Percentiles rank a stretch among this genome's conserved stretches.
phyloP scores from a whole-genome alignment of 2,888 invertebrate species.

The Cacoxenus indagator region DNA sequence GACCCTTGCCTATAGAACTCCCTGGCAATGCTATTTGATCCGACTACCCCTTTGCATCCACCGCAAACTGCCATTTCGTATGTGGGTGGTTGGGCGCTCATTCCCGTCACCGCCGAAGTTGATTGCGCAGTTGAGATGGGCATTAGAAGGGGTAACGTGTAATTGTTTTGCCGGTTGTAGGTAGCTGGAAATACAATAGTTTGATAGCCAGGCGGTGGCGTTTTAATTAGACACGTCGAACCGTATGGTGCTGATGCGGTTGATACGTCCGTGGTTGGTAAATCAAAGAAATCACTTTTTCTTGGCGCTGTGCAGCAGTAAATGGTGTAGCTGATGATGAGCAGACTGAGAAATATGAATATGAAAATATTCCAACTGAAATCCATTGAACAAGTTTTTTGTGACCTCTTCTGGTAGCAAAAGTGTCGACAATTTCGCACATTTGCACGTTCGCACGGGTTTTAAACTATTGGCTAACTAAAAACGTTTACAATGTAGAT shows the following conservation, averaged over 20 bases:
- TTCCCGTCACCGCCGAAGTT: background rate
- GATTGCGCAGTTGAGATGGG: constrained; percentile 14
- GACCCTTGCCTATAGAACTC: background rate
- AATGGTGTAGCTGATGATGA: background rate
- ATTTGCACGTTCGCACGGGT: background rate
- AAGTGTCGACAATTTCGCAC: background rate
- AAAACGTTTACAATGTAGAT: background rate
- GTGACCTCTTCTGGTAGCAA: background rate
- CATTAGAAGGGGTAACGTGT: background rate
- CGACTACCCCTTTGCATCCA: too few relatives aligned
- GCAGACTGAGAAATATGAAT: background rate
- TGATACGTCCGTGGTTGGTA: background rate
- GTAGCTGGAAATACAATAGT: constrained; percentile 11
- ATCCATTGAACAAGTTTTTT: background rate
- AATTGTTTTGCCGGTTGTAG: constrained; percentile 10
- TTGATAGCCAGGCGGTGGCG: background rate
- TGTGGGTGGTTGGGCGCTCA: background rate
- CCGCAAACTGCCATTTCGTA: background rate
- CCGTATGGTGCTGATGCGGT: background rate
- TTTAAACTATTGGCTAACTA: too few relatives aligned
- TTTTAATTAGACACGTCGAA: background rate
- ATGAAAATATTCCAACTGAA: background rate
- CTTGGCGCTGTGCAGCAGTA: background rate
- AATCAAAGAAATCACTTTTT: background rate
- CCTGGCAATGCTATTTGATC: background rate